Base-by-base conservation (phyloP, 2,113 vertebrate species). In the Oxygymnocypris stewartii region DNA sequence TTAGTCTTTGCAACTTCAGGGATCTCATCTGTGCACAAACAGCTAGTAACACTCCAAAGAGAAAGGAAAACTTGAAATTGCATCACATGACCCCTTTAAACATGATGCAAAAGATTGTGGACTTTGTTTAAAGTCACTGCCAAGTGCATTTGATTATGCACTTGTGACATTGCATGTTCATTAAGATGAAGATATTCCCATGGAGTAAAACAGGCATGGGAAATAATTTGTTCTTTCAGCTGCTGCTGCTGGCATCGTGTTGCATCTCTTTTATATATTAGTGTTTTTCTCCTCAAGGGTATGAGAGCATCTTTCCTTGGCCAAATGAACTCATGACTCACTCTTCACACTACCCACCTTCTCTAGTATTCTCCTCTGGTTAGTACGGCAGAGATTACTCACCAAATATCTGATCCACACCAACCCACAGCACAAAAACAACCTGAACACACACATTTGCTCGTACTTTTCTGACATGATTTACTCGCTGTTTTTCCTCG, bases 241-340 rank as follows among this genome's bases (percentile, higher is more conserved):
- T 14, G 10, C 73, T 14, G 10, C 73, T 25, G 73, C 11, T 75
- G 42, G 35, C 37, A 42, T 75, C 1, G 23, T 75, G 11, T 42
- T 47, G 23, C 9, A 40, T 37, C 37, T 23, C 35, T 42, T 4
- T 40, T 23, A 73, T 73, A 11, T 73, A 42, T 11, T 23, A 47
- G 42, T 75, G 73, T 47, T 75, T 75, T 47, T 75, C 40, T 75
- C 47, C 73, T 75, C 6, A 4, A 25, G 73, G 73, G 42, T 47
- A n/a, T 75, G 73, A 47, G 42, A 75, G 73, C 12, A 6, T 75
- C 42, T 25, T 75, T 8, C 42, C 73, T 75, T 23, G 42, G 73
- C 73, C 73, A 75, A 47, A 75, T 75, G 73, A 75, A 47, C 42
- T 75, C 73, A 47, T 47, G 73, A 75, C 73, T 75, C 73, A 75